Evolutionary conservation across 2,888 invertebrate genomes (phyloP), one percentile per base, ranked within the genome.

Genomic region (Lithophane socia): DNA sequence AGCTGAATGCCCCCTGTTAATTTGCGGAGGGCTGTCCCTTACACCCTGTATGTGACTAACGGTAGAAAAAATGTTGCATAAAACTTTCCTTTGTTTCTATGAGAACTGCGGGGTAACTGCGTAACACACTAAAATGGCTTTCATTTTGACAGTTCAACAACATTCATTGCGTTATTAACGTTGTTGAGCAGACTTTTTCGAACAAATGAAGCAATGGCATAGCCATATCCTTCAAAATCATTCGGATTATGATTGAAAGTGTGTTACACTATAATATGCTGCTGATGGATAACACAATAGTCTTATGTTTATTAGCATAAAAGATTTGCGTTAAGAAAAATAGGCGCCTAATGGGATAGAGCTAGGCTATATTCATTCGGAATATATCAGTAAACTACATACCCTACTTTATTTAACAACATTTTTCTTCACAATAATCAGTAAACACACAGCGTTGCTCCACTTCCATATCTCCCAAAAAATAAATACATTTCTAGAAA

Each of bases 401-500:
- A n/a, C n/a, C 12, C 47, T 37, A 24, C n/a, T 49, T 37, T 63
- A 37, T 21, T 68, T 44, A 49, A 67, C 47, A 52, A 69, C 12
- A 68, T 73, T 63, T 56, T 54, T 13, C 29, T 60, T 4, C 16
- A 37, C 24, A 73, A 72, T 52, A 70, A 42, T 56, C 47, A 60
- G 56, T 63, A 75, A 63, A 65, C 21, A 69, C 29, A 73, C 24
- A 44, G 29, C 37, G 13, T 24, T 29, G 60, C n/a, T 37, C 18
- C 12, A 61, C 1, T 54, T 44, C 12, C n/a, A 63, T 54, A 42
- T 47, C 37, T 42, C 16, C 3, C 10, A 64, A 60, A 79, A 73
- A 73, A 21, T 60, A 79, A 76, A 84, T 52, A 80, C 60, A 66
- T 69, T 83, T 60, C 71, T 78, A 74, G 61, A 72, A 83, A 86